phyloP scores from a whole-genome alignment of 2,113 vertebrate species.

The Diadophis punctatus region DNA sequence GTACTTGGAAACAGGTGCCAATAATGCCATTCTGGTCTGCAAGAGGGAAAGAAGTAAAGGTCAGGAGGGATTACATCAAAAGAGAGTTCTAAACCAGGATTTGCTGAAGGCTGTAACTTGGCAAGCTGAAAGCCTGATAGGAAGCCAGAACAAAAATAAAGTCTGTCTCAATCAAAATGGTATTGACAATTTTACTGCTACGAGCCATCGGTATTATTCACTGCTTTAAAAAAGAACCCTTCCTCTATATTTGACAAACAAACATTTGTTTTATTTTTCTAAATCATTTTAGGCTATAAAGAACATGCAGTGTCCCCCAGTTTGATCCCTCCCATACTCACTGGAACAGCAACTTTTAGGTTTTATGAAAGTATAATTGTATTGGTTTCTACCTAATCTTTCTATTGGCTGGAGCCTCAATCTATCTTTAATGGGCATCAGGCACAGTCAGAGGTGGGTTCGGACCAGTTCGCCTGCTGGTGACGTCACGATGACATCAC shows the following conservation, averaged over 20 bases:
- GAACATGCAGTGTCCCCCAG: neutral
- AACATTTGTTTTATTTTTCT: neutral
- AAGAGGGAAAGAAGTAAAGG: constrained; percentile 17
- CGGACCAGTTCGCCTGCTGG: no score
- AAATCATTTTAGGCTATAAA: neutral
- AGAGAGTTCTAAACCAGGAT: constrained; percentile 7
- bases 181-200: neutral
- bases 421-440: neutral
- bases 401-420: neutral
- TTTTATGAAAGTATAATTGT: neutral
- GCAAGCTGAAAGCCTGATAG: neutral
- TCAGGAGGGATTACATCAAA: constrained; percentile 18
- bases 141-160: neutral
- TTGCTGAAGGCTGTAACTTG: constrained; percentile 10
- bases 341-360: neutral
- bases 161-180: neutral
- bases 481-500: no score
- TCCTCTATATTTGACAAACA: neutral
- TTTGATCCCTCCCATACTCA: neutral
- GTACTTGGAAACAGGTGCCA: neutral
- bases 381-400: neutral
- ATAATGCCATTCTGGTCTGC: neutral
- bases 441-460: no score
- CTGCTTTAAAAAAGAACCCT: neutral
- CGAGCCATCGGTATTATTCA: neutral